Conservation (phyloP, 1,140 invertebrate species). For the Bombus confusus region DNA sequence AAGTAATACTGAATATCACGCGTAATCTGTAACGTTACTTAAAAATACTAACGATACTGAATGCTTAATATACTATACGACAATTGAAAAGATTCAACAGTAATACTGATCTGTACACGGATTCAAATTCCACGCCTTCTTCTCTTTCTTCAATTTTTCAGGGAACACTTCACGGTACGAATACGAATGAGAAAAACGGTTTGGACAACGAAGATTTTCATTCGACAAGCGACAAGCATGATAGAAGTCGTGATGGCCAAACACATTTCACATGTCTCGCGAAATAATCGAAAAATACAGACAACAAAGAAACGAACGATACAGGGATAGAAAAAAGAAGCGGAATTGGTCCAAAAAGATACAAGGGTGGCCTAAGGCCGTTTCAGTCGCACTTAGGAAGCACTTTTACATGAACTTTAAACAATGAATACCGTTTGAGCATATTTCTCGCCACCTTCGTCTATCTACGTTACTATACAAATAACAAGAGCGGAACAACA, state of each 20-base stretch:
- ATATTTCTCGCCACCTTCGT: constrained; percentile 42
- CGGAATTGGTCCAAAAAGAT: constrained; percentile 40
- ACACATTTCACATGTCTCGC: constrained; percentile 45
- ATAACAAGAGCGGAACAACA: constrained; percentile 36
- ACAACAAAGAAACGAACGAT: constrained; percentile 50
- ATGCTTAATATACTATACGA: not conserved
- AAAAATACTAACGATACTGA: not conserved
- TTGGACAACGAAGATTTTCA: not conserved
- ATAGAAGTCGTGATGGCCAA: constrained; percentile 52
- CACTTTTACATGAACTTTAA: constrained; percentile 28
- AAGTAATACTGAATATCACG: not conserved
- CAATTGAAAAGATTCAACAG: not conserved
- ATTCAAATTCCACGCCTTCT: not conserved
- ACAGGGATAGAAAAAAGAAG: constrained; percentile 49
- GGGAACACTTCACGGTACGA: not conserved
- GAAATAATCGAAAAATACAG: constrained; percentile 45
- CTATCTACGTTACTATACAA: constrained; percentile 49
- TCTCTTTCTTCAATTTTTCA: constrained; percentile 28
- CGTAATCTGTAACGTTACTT: not conserved
- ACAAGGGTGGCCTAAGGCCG: constrained; percentile 48
- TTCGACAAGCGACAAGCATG: constrained; percentile 37
- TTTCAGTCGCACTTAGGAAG: constrained; percentile 42
- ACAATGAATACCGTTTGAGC: constrained; percentile 29
- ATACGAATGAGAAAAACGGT: not conserved
- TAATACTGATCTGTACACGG: not conserved